phyloP scores from a whole-genome alignment of 2,113 vertebrate species.

The Heptranchias perlo region DNA sequence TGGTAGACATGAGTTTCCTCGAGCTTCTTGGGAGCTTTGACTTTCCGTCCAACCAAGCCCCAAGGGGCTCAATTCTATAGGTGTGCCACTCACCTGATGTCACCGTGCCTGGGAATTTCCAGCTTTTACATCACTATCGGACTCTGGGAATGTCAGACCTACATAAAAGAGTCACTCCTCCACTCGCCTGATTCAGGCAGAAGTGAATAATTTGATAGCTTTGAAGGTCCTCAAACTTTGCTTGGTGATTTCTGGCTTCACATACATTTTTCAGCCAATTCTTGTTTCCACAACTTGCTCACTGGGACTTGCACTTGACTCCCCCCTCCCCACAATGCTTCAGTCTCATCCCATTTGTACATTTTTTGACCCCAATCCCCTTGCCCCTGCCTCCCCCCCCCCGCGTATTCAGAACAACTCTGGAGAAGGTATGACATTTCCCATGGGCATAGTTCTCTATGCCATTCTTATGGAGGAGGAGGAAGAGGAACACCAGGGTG shows the following conservation, averaged over 20 bases:
- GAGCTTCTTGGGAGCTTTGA: neutral
- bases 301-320: neutral
- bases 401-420: neutral
- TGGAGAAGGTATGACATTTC: neutral
- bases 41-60: neutral
- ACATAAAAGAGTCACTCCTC: neutral
- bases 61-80: neutral
- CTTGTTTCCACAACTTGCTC: neutral
- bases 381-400: neutral
- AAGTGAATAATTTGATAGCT: neutral
- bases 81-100: neutral
- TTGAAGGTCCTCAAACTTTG: neutral
- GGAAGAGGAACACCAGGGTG: neutral
- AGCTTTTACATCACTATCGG: neutral
- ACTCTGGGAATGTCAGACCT: neutral
- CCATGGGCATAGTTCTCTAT: too few relatives aligned
- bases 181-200: neutral
- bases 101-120: neutral
- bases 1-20: neutral
- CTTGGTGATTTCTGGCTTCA: neutral
- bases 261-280: neutral
- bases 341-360: neutral
- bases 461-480: neutral
- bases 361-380: neutral
- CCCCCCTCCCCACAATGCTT: neutral